phyloP scores from a whole-genome alignment of 2,888 invertebrate species.

The Phoenoteleia sp. region DNA sequence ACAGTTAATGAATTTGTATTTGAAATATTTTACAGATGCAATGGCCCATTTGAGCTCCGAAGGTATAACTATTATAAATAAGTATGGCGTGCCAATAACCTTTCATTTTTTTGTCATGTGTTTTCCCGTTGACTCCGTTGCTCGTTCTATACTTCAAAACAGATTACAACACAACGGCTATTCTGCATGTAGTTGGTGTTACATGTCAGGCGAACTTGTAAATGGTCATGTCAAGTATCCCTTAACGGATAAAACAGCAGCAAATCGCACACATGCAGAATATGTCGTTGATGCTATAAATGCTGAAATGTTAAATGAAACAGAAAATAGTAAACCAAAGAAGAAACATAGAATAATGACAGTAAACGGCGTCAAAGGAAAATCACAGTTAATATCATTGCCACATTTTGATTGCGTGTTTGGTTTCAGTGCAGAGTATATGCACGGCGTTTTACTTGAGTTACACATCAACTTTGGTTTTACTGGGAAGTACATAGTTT shows the following conservation, averaged over 20 bases:
- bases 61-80: neutral
- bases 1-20: slow-evolving; percentile 20
- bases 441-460: slow-evolving; percentile 58
- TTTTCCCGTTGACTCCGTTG: slow-evolving; percentile 20
- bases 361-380: slow-evolving; percentile 51
- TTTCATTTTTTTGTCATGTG: slow-evolving; percentile 6
- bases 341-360: neutral
- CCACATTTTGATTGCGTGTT: slow-evolving; percentile 50
- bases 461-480: too few relatives aligned
- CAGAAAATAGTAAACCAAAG: neutral
- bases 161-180: slow-evolving; percentile 20
- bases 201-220: neutral
- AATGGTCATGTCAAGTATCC: slow-evolving; percentile 28
- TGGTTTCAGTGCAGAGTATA: slow-evolving; percentile 55
- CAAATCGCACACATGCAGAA: slow-evolving; percentile 17
- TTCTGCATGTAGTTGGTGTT: slow-evolving; percentile 42
- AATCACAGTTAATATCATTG: slow-evolving; percentile 6
- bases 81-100: neutral
- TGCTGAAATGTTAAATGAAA: slow-evolving; percentile 24
- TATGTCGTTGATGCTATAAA: slow-evolving; percentile 32
- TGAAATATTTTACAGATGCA: slow-evolving; percentile 20
- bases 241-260: neutral
- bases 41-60: neutral
- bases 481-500: too few relatives aligned
- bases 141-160: slow-evolving; percentile 43